Base-by-base conservation (phyloP, 1,140 invertebrate species). In the Choristoneura fumiferana region DNA sequence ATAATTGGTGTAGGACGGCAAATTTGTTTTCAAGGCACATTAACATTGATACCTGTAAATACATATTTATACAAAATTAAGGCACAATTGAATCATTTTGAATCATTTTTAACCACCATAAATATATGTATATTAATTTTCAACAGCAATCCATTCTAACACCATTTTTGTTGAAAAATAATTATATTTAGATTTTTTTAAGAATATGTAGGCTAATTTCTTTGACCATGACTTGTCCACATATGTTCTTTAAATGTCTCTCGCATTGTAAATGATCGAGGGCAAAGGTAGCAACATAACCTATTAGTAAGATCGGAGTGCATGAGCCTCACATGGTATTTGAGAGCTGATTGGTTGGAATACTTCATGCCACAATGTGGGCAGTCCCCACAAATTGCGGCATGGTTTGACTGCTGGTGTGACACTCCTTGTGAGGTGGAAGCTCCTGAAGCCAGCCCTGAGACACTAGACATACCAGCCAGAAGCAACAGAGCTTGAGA, bases 321-420 rank as follows among this genome's bases (percentile, higher is more conserved):
- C 84, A 94, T 92, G 69, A 94, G 86, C 58, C 92, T 90, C 33
- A 94, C 93, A 70, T 94, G 93, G 76, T 94, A 93, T 74, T 93
- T 94, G 34, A 93, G 80, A 18, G 93, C 92, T 10, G 92, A 93
- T 73, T 93, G 92, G 76, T 93, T 94, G 15, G 91, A 91, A 81
- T 92, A 92, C 58, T 90, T 91, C 84, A 92, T 91, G 53, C 92
- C 92, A 65, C 92, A 94, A 76, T 94, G 93, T 8, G 93, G 93
- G 74, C 93, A 94, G 65, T 92, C 91, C 0, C 91, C 91, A 66
- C 91, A 92, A 12, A 92, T 92, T 3, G 91, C 91, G 34, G 91
- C 91, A 71, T 92, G 91, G 59, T 92, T 91, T 1, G 85, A 81
- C 54, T 87, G 84, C 61, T 73, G 89, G 71, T 78, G 76, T 13